Evolutionary conservation across 92 coral and sea anemone species (phyloP).

Genomic region (Zoanthus sociatus): DNA sequence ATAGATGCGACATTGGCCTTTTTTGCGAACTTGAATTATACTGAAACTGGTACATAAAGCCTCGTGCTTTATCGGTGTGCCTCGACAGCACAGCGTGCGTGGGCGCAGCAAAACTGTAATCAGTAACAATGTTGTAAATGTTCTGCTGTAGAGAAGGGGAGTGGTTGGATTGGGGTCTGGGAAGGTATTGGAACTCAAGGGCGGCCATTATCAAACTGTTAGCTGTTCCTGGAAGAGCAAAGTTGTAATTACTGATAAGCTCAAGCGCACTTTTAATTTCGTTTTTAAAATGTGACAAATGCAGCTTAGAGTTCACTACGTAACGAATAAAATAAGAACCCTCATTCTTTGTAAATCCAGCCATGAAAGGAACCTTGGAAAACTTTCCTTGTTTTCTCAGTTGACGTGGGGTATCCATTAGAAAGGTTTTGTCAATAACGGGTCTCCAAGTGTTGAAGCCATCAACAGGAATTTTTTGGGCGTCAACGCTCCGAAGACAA

Average conservation of each 20-base stretch:
- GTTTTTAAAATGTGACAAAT: background rate
- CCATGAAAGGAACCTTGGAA: constrained; percentile 35
- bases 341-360: constrained; percentile 61
- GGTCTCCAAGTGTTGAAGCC: constrained; percentile 52
- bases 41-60: constrained; percentile 60
- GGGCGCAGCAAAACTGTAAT: constrained; percentile 54
- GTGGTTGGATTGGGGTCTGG: constrained; percentile 54
- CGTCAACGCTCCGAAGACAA: constrained; percentile 51
- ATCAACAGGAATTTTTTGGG: constrained; percentile 35
- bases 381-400: constrained; percentile 43
- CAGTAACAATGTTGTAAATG: constrained; percentile 50
- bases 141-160: constrained; percentile 48
- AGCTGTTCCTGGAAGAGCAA: constrained; percentile 25
- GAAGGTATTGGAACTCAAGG: constrained; percentile 63
- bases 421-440: constrained; percentile 63
- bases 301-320: background rate
- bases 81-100: constrained; percentile 52
- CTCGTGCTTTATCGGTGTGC: constrained; percentile 51
- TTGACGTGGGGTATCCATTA: constrained; percentile 48
- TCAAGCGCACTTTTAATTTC: constrained; percentile 11
- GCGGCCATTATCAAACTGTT: constrained; percentile 50
- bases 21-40: constrained; percentile 13
- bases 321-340: constrained; percentile 24
- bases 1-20: background rate
- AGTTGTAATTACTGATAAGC: background rate